Conservation (phyloP, 2,113 vertebrate genomes). For the Elephas maximus region DNA sequence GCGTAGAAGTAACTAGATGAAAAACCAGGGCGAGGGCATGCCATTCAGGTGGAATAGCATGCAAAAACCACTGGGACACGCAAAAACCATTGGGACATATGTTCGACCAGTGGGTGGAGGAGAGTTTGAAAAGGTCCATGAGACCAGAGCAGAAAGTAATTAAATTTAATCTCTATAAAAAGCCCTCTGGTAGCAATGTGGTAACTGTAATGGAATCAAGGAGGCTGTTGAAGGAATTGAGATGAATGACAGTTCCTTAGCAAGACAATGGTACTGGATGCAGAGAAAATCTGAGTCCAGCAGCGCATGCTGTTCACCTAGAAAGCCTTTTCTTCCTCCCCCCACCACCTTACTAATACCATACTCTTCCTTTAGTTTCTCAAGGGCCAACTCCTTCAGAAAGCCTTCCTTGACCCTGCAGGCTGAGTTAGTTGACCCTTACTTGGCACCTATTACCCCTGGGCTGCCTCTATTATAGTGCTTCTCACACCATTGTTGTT, state of each 20-base stretch:
- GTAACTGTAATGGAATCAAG: rapidly evolving
- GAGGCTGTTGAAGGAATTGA: background rate
- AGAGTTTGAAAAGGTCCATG: background rate
- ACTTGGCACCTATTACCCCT: background rate
- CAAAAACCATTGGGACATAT: background rate
- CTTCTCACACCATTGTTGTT: background rate
- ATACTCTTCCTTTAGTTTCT: background rate
- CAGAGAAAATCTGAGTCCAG: background rate
- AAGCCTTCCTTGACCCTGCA: background rate
- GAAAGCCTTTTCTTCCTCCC: background rate
- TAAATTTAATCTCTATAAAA: background rate
- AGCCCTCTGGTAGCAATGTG: background rate
- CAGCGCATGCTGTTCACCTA: background rate
- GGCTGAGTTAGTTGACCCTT: background rate
- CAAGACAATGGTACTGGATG: background rate
- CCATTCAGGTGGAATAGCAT: background rate
- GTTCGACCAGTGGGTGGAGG: background rate
- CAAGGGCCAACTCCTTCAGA: background rate
- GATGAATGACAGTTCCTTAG: background rate
- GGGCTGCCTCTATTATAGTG: background rate
- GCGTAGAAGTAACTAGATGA: background rate
- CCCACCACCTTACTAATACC: background rate
- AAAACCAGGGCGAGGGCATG: background rate
- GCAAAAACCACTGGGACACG: too few relatives aligned
- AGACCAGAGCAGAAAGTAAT: background rate